Evolutionary conservation across 2,113 vertebrate species (phyloP).

Genomic region (Ursus arctos): DNA sequence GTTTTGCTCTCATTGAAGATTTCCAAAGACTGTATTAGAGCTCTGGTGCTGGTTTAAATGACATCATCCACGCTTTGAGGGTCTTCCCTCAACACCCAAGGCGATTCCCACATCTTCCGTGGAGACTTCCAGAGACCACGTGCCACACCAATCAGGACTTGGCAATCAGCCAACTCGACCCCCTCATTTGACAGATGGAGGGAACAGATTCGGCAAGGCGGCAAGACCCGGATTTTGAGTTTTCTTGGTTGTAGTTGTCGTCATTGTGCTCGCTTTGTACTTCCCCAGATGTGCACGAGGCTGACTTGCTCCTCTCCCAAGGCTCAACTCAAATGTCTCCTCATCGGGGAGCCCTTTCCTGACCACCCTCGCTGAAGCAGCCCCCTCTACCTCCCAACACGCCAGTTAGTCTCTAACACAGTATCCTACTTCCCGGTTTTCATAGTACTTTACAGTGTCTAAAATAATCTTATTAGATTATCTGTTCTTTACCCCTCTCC

Average conservation of each 20-base stretch:
- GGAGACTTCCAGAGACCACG: not conserved
- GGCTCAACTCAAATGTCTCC: not conserved
- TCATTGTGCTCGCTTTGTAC: not conserved
- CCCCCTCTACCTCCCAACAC: accelerated
- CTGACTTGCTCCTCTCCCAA: not conserved
- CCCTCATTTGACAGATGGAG: not conserved
- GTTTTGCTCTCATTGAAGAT: not conserved
- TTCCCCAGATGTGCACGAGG: too few species aligned
- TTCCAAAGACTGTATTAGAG: not conserved
- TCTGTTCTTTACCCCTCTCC: not conserved
- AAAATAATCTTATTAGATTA: not conserved
- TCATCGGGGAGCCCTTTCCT: not conserved
- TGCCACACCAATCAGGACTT: not conserved
- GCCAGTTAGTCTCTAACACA: not conserved
- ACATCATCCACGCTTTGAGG: not conserved
- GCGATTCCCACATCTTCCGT: not conserved
- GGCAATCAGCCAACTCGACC: not conserved
- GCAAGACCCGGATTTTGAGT: not conserved
- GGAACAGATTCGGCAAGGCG: not conserved
- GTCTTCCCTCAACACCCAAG: not conserved
- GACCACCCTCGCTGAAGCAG: not conserved
- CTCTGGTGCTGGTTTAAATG: not conserved
- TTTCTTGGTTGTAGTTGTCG: not conserved
- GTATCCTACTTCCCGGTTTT: not conserved
- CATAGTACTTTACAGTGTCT: not conserved